Conservation (phyloP, 2,113 vertebrate species). For the Illadopsis cleaveri region DNA sequence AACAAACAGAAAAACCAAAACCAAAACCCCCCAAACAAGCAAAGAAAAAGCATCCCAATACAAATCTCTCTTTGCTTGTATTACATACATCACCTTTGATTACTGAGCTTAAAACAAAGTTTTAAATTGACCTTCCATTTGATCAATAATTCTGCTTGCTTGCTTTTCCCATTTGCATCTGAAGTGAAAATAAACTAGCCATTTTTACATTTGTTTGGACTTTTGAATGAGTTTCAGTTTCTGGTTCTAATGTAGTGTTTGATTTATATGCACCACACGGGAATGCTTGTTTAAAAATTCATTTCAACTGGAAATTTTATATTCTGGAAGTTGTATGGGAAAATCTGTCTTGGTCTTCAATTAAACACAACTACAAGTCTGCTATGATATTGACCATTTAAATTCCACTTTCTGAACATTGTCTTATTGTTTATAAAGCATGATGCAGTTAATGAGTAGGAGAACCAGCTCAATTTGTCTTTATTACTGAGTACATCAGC, state of each 20-base stretch:
- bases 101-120: background rate
- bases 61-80: background rate
- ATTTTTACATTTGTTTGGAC: constrained; percentile 9
- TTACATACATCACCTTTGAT: background rate
- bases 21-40: background rate
- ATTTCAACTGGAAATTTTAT: constrained; percentile 13
- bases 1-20: background rate
- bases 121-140: constrained; percentile 6
- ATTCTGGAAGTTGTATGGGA: background rate
- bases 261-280: background rate
- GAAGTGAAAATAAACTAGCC: constrained; percentile 19
- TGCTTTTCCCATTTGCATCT: background rate
- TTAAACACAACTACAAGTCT: background rate
- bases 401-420: background rate
- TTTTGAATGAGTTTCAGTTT: background rate
- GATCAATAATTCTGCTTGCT: constrained; percentile 5
- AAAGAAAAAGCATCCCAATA: background rate
- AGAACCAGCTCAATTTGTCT: constrained; percentile 50
- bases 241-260: constrained; percentile 14
- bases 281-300: constrained; percentile 24
- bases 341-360: background rate
- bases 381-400: background rate
- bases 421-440: constrained; percentile 22
- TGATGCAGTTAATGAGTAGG: constrained; percentile 8
- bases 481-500: constrained; percentile 41